Evolutionary conservation across 1,140 invertebrate species (phyloP).

Genomic region (Drosophila eugracilis): DNA sequence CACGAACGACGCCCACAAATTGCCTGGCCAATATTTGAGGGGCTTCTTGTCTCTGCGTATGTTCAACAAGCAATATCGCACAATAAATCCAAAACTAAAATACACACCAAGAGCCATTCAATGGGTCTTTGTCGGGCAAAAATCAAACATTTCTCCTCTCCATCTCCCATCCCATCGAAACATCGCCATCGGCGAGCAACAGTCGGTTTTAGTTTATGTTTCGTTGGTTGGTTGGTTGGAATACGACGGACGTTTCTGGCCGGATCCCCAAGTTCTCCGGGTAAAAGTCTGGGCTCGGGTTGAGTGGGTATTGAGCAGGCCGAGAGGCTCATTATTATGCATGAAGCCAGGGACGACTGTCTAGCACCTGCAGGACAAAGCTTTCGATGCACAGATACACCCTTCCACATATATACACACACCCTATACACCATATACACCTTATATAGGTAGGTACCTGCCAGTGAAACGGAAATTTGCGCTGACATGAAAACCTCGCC

Average conservation of each 20-base stretch:
- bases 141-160: conserved; percentile 50
- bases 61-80: conserved; percentile 61
- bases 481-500: conserved; percentile 78
- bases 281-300: conserved; percentile 3
- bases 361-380: conserved; percentile 80
- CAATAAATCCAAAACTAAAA: conserved; percentile 76
- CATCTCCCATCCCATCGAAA: no score
- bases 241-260: not conserved
- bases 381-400: conserved; percentile 31
- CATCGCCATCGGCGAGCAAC: conserved; percentile 33
- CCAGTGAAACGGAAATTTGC: conserved; percentile 73
- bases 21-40: conserved; percentile 65
- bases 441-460: conserved; percentile 5
- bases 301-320: conserved; percentile 41
- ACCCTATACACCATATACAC: conserved; percentile 1
- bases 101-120: conserved; percentile 59
- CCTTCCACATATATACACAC: conserved; percentile 9
- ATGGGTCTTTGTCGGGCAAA: conserved; percentile 27
- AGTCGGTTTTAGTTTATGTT: conserved; percentile 27
- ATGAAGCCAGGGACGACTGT: conserved; percentile 74
- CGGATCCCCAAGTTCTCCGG: conserved; percentile 1
- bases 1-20: conserved; percentile 47
- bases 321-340: conserved; percentile 73
- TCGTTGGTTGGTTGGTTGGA: not conserved
- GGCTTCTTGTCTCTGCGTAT: conserved; percentile 33